Percentiles rank a stretch among this genome's conserved stretches.
Conservation (phyloP, 2,113 vertebrate species). For the Ivindomyrus marchei region DNA sequence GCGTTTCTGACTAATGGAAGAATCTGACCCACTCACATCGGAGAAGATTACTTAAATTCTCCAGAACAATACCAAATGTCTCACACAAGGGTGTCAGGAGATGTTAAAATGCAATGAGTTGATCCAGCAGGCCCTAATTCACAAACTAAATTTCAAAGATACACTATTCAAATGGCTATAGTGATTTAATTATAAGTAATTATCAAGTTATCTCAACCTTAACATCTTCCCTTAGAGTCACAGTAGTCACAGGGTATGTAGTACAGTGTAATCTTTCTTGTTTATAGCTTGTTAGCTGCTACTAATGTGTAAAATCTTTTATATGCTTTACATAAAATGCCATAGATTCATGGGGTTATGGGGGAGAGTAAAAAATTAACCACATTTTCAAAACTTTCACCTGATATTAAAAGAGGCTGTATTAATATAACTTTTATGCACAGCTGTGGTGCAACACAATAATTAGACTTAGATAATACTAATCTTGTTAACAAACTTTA, state of each 20-base stretch:
- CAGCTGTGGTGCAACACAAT: neutral
- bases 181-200: neutral
- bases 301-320: neutral
- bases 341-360: neutral
- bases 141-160: neutral
- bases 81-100: neutral
- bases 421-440: neutral
- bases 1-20: neutral
- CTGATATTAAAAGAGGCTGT: neutral
- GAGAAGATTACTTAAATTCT: neutral
- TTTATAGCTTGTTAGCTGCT: neutral
- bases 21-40: neutral
- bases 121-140: neutral
- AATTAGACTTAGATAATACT: slow-evolving; percentile 15
- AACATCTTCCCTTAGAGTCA: neutral
- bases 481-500: slow-evolving; percentile 21
- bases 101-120: neutral
- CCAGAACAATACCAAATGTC: neutral
- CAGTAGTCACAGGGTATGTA: neutral
- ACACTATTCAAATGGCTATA: neutral
- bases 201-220: neutral
- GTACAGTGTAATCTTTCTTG: neutral
- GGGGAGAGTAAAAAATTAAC: neutral
- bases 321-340: neutral
- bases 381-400: neutral